Evolutionary conservation across 2,888 invertebrate genomes (phyloP), one percentile per base, ranked within the genome.

Genomic region (Tetranychus truncatus): DNA sequence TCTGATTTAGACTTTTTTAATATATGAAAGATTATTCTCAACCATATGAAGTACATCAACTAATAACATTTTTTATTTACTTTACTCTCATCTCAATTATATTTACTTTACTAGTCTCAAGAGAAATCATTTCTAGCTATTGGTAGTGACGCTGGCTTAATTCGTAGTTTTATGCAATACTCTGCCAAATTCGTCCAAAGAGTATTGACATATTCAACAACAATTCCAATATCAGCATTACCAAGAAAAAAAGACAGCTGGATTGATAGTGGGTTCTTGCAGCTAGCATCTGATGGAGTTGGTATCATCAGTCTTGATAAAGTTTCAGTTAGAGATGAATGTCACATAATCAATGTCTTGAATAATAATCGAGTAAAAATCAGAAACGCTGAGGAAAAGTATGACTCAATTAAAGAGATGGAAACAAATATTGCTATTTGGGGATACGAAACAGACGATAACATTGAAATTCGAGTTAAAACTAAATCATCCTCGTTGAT

Each of bases 271-370:
- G 76, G 76, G 2, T 44, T 69, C 34, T 67, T 76, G 20, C 67
- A 76, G 7, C 55, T 76, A 46, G 76, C 67, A 18, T 65, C 74
- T 69, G 76, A 74, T 69, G 76, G 76, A n/a, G 44, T 76, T 8
- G 45, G 66, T n/a, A 34, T 74, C n/a, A 73, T 76, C 18, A 74
- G 45, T 66, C 55, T 76, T n/a, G 67, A 74, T 24, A 66, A 55
- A 55, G 55, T 76, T 74, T 66, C 74, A 6, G 66, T 55, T 18
- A 67, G 45, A 44, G 76, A 74, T 18, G 44, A 45, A 46, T n/a
- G 21, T 9, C 46, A 55, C 2, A 55, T 76, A 20, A 45, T 73
- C 24, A 74, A 74, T 15, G 74, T 71, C 11, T 21, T 76, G 1
- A 74, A 67, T 1, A 34, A 74, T 8, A 76, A 76, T 74, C 74